Evolutionary conservation across 2,888 invertebrate species (phyloP), one percentile per base, ranked within the genome.

Genomic region (Macrophya alboannulata): DNA sequence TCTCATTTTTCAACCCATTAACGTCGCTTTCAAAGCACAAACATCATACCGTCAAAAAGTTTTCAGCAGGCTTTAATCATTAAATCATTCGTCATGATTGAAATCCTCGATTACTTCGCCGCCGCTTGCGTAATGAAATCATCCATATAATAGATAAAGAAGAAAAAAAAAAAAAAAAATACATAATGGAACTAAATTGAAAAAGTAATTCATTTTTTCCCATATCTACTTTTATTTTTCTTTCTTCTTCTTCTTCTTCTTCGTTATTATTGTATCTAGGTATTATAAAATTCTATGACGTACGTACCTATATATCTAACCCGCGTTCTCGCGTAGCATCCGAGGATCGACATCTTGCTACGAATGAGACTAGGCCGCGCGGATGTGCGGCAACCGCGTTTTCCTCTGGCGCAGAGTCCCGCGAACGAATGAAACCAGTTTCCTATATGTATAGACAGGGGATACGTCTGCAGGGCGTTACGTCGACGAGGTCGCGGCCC

Each of bases 381-480:
- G 77, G 77, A 55, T 77, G 55, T 77, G 55, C 51, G 31, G 37
- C 51, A 9, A 9, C 15, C 51, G 77, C 77, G 74, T 77, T 51
- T 77, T 48, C 51, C 77, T 10, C 51, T 68, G 31, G 51, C 77
- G 55, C 48, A 77, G 51, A 48, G 31, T 77, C 77, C 55, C 51
- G 77, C 37, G 77, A 77, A 77, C 45, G 51, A 77, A 77, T 51
- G 77, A 77, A 77, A 77, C 77, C 77, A 77, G 77, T 77, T 77
- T 77, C 37, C 77, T 77, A 77, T 51, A 77, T 55, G 37, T 37
- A 51, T 55, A 21, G 12, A 55, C 31, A 77, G 51, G 17, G 17
- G 31, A 77, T 77, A 55, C 51, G 77, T 77, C 77, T 77, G 68
- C 37, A 68, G 77, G 77, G 55, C 77, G 51, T 77, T 77, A 77